Base-by-base conservation (phyloP, 2,113 vertebrate genomes). In the Brachirus orientalis region DNA sequence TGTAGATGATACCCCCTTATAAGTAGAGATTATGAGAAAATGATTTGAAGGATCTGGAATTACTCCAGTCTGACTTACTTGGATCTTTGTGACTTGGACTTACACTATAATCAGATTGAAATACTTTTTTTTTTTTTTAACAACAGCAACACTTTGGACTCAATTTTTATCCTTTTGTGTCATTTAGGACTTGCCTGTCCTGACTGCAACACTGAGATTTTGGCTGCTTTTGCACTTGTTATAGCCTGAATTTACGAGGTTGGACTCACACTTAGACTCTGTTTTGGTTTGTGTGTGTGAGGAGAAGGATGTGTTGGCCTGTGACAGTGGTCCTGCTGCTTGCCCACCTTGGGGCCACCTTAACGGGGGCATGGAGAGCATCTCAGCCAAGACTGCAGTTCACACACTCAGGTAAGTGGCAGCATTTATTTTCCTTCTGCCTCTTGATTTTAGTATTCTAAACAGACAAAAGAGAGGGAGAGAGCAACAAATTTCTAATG, bases 321-420 rank as follows among this genome's bases (percentile, higher is more conserved):
- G 68, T 83, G 59, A 82, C 75, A 13, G 58, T 55, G 17, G 76
- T 89, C 52, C 71, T 92, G 55, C 48, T 92, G 57, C 48, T 89
- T 0, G 68, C 63, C 83, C 83, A 76, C 72, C 60, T 92, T 16
- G 81, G 64, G 55, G n/a, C 63, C 67, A 74, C 55, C 68, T 57
- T 86, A 18, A 83, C 82, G 0, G 83, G 78, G 40, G 90, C 91
- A 4, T 91, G 90, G 91, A 89, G 88, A 86, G 82, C 92, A 51
- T 91, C 88, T 72, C 92, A 92, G 22, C 91, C 92, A 41, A 83
- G 91, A 40, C 85, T 93, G 46, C 91, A 91, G 87, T 89, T 93
- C 84, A 90, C 85, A 12, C 81, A 90, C 74, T 75, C 91, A 8
- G 92, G 92, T 93, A 89, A 86, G 88, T 73, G 16, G 4, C 63